Evolutionary conservation across 2,888 invertebrate genomes (phyloP).

Genomic region (Psylliodes chrysocephalus): DNA sequence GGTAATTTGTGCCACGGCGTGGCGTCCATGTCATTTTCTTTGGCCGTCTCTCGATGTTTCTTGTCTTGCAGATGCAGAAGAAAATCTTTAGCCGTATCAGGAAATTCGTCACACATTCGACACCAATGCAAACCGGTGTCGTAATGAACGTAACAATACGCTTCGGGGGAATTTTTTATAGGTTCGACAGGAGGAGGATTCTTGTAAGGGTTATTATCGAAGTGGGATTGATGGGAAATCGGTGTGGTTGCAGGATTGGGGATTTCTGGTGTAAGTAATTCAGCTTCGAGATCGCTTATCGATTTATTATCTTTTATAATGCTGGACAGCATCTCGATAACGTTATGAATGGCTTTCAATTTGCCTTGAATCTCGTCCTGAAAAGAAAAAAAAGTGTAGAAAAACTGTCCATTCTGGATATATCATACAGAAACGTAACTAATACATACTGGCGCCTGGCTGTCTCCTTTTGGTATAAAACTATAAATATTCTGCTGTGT

Average conservation of each 20-base stretch:
- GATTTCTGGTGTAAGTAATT: constrained; percentile 35
- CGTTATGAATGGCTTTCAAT: constrained; percentile 85
- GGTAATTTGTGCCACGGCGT: constrained; percentile 80
- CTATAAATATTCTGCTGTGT: neutral
- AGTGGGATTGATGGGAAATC: neutral
- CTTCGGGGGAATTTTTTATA: constrained; percentile 43
- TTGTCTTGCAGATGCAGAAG: constrained; percentile 84
- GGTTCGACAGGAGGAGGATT: constrained; percentile 21
- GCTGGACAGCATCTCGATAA: constrained; percentile 87
- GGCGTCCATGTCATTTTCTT: constrained; percentile 75
- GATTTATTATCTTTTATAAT: constrained; percentile 80
- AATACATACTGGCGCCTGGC: constrained; percentile 55
- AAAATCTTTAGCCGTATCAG: constrained; percentile 86
- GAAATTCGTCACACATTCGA: constrained; percentile 85
- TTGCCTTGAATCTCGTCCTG: constrained; percentile 83
- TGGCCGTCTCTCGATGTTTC: constrained; percentile 74
- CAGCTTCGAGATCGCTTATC: constrained; percentile 61
- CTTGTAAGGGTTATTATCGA: neutral
- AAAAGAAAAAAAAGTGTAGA: constrained; percentile 48
- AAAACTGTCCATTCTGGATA: constrained; percentile 10
- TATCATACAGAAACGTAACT: constrained; percentile 32
- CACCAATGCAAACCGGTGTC: constrained; percentile 94
- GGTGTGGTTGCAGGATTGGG: constrained; percentile 1
- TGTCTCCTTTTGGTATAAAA: constrained; percentile 2
- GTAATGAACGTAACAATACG: constrained; percentile 84